These are phyloP conservation scores for Temnothorax unifasciatus DNA, from an alignment of 2,888 invertebrate genomes.

Conservation along the genomic window DNA sequence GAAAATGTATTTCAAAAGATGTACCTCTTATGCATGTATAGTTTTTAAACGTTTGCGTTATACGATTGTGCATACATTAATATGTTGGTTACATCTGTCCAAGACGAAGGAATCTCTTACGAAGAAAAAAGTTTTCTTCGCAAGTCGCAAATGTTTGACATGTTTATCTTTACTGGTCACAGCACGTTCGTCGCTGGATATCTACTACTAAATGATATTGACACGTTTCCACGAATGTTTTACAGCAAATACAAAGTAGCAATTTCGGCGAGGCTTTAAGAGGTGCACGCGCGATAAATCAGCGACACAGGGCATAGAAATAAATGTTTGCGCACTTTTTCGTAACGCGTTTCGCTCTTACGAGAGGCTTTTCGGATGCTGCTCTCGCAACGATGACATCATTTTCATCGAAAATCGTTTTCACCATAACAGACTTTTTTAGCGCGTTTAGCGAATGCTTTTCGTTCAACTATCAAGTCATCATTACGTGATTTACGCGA, in stretches of 20 bases:
- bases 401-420: not conserved
- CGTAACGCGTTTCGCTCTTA: not conserved
- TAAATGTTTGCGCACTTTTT: not conserved
- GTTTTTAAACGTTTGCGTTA: no score
- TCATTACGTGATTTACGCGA: not conserved
- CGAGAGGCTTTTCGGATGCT: not conserved
- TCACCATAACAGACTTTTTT: slow-evolving; percentile 11
- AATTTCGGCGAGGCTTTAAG: slow-evolving; percentile 13
- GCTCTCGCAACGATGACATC: not conserved
- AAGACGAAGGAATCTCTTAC: no score
- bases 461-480: not conserved
- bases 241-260: slow-evolving; percentile 4
- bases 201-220: not conserved
- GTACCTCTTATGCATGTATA: no score
- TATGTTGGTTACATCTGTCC: no score
- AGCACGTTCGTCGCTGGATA: not conserved
- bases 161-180: not conserved
- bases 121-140: not conserved
- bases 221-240: not conserved
- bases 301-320: not conserved
- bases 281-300: slow-evolving; percentile 24
- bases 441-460: not conserved
- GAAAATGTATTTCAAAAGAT: no score
- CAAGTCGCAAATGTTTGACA: not conserved
- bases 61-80: no score